phyloP scores from a whole-genome alignment of 2,113 vertebrate species.

The Leuciscus idus region DNA sequence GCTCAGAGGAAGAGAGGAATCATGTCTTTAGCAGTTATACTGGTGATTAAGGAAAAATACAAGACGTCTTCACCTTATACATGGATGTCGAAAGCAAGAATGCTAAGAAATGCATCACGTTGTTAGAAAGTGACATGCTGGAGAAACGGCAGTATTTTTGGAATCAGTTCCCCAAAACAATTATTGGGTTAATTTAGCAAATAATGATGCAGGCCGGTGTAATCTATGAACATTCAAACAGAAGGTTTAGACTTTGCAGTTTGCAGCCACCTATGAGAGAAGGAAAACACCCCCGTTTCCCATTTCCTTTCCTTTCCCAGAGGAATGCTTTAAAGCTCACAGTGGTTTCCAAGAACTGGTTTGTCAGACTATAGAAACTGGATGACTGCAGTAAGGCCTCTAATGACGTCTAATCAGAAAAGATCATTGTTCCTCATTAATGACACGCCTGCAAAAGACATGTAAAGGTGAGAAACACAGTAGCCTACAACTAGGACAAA shows the following conservation, averaged over 20 bases:
- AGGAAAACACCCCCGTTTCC: neutral
- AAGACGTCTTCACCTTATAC: too few relatives aligned
- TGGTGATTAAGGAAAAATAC: too few relatives aligned
- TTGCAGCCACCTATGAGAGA: neutral
- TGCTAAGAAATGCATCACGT: too few relatives aligned
- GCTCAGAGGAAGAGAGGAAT: too few relatives aligned
- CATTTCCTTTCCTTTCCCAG: neutral
- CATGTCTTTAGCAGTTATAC: too few relatives aligned
- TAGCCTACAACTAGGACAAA: neutral
- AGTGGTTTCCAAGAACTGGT: too few relatives aligned
- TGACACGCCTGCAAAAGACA: neutral
- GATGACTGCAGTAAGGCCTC: neutral
- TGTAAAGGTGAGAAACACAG: neutral
- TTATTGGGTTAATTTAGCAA: too few relatives aligned
- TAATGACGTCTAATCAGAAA: neutral
- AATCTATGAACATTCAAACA: neutral
- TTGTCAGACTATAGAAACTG: too few relatives aligned
- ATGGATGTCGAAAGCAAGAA: too few relatives aligned
- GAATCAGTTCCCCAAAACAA: too few relatives aligned
- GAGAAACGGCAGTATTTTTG: neutral
- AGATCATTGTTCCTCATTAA: neutral
- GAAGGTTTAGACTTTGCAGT: neutral
- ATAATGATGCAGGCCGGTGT: too few relatives aligned
- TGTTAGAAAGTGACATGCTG: too few relatives aligned
- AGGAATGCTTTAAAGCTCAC: neutral